These are phyloP conservation scores for Podilymbus podiceps DNA, from an alignment of 2,113 vertebrate genomes.

Conservation along the genomic window DNA sequence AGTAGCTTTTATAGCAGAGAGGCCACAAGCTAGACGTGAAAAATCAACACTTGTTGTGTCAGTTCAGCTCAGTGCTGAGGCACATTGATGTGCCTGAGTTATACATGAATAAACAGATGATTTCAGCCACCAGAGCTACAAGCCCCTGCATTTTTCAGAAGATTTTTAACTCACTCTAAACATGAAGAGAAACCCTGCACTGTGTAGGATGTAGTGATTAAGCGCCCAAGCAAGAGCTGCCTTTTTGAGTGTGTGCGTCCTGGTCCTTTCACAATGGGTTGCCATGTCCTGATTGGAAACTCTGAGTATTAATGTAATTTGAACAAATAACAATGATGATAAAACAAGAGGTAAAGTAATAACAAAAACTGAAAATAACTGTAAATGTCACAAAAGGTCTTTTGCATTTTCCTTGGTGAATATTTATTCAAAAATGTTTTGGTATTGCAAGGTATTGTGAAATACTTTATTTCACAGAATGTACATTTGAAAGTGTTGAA, in stretches of 20 bases:
- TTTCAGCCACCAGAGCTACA: constrained; percentile 28
- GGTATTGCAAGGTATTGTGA: not conserved
- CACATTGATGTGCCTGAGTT: constrained; percentile 45
- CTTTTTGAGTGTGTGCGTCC: not conserved
- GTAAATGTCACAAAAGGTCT: not conserved
- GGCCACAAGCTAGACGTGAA: constrained; percentile 44
- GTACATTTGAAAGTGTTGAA: constrained; percentile 36
- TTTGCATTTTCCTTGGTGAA: not conserved
- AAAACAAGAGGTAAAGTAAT: not conserved
- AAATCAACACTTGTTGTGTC: constrained; percentile 58
- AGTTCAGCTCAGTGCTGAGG: constrained; percentile 45
- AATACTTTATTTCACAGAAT: constrained; percentile 20
- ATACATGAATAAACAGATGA: constrained; percentile 59
- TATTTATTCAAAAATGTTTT: not conserved
- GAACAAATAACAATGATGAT: not conserved
- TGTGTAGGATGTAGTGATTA: not conserved
- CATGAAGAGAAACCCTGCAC: not conserved
- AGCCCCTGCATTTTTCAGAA: constrained; percentile 39
- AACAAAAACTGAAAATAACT: not conserved
- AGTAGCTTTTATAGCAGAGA: constrained; percentile 29
- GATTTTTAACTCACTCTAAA: constrained; percentile 15
- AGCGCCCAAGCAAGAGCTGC: not conserved
- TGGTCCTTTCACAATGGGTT: not conserved
- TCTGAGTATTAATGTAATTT: not conserved
- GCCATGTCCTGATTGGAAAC: not conserved